Evolutionary conservation across 2,888 invertebrate species (phyloP), one percentile per base, ranked within the genome.

Genomic region (Chirona hameri): DNA sequence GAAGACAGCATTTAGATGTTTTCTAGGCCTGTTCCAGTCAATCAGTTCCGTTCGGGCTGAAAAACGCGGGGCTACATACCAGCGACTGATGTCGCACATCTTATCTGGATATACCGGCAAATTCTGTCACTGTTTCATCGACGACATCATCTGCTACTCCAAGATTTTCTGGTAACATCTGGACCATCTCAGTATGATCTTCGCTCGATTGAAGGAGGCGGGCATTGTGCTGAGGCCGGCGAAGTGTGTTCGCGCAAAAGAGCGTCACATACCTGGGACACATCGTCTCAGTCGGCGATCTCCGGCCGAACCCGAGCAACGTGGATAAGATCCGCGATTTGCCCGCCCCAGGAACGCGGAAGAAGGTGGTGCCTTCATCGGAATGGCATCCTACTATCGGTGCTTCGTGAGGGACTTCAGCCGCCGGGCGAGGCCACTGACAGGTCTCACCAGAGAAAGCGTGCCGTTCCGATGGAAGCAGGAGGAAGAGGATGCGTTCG

Each of bases 321-420:
- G 31, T 72, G 5, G 72, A 29, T 1, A 27, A 10, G 18, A 5
- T 72, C 18, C 10, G 18, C 4, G 5, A 31, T 31, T 31, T 72
- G 14, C 18, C 10, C 2, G 18, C 72, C 29, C 72, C 31, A 0
- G 18, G 12, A 15, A 72, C 14, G 12, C 18, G 27, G 18, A 72
- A 31, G 18, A 31, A 12, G 15, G 72, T 72, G 18, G 72, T 18
- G 31, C 72, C 3, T 21, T 72, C 14, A 2, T 72, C 3, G 31
- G 69, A 14, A 72, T 72, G 72, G 72, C 72, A 10, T 72, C 72
- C 15, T 72, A 72, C 72, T 72, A 72, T 27, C 31, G 72, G 31
- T 29, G 21, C 10, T 72, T 72, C 14, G 72, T 72, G 29, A 21
- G 4, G 7, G 72, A 72, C 72, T 72, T 29, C 31, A 31, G 31